Percentiles rank a stretch among this genome's conserved stretches.
Conservation (phyloP, 2,888 invertebrate species). For the Phengaris arion region DNA sequence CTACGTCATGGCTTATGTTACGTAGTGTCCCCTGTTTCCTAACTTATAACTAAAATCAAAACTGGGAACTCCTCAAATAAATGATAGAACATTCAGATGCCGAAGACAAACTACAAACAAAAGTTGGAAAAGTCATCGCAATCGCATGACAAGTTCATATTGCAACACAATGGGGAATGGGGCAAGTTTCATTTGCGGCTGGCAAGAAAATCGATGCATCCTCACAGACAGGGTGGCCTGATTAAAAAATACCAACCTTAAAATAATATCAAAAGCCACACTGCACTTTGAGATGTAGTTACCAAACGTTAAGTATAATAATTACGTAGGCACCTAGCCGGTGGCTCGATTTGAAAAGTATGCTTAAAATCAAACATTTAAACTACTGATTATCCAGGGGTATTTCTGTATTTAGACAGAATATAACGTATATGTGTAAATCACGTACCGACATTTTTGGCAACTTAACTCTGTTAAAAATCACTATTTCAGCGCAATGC, state of each 20-base stretch:
- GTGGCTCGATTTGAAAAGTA: no score
- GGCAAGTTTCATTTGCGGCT: conserved; percentile 52
- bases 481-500: neutral
- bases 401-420: no score
- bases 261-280: conserved; percentile 33
- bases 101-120: conserved; percentile 41
- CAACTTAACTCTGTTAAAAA: neutral
- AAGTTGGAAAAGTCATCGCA: conserved; percentile 60
- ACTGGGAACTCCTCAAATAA: conserved; percentile 5
- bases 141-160: conserved; percentile 62
- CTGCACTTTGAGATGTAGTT: neutral
- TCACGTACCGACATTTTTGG: neutral
- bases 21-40: neutral
- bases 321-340: no score
- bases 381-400: no score
- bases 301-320: neutral
- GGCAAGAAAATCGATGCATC: conserved; percentile 45
- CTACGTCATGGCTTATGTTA: no score
- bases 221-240: conserved; percentile 48
- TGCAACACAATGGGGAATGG: conserved; percentile 56
- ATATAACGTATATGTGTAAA: no score
- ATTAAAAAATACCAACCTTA: conserved; percentile 20
- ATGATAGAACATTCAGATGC: neutral
- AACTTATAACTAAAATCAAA: neutral
- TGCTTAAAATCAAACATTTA: no score